Base-by-base conservation (phyloP, 2,797 vertebrate species). In the Threskiornis aethiopicus region DNA sequence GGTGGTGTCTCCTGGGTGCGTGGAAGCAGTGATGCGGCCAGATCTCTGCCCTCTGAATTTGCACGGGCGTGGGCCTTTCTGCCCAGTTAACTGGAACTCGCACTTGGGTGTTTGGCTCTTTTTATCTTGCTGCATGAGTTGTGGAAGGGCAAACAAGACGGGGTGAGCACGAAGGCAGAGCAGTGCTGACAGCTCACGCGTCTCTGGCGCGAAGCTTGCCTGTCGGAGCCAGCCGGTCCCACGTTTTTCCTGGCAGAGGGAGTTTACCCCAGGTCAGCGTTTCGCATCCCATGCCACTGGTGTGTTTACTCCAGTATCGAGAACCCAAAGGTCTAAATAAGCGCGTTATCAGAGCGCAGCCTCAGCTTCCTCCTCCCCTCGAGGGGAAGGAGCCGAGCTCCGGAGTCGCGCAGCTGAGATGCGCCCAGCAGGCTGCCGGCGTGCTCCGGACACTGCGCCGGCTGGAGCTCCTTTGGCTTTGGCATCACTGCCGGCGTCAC, bases 381-480 rank as follows among this genome's bases (percentile, higher is more conserved):
- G 1, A 39, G 37, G 76, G 37, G 49, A 72, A 76, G 91, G 37
- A 83, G 2, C 25, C 0, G 16, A 62, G 54, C 67, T 35, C 39
- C 0, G 1, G 49, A n/a, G 79, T 29, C 1, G 0, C 2, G 3
- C 0, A 2, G 37, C n/a, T n/a, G 78, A 20, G 59, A 16, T 21
- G 47, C 4, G 8, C 37, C 19, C 41, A 3, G 72, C 8, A 11
- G 1, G 49, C 20, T 37, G 13, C 44, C 0, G 0, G 17, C 3
- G 0, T 22, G 61, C 21, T 11, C 55, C 2, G 0, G n/a, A 14
- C 29, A 13, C 19, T 1, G 24, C 1, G 2, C 46, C 0, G 1
- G 4, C 44, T 33, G 75, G 33, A 47, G 57, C 29, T 37, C 20
- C 1, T 11, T 21, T 9, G 11, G 31, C 64, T 89, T 42, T 3